Percentiles rank a stretch among this genome's conserved stretches.
These are phyloP conservation scores for Micronycteris hirsuta DNA, from an alignment of 2,113 vertebrate species.

Conservation along the genomic window DNA sequence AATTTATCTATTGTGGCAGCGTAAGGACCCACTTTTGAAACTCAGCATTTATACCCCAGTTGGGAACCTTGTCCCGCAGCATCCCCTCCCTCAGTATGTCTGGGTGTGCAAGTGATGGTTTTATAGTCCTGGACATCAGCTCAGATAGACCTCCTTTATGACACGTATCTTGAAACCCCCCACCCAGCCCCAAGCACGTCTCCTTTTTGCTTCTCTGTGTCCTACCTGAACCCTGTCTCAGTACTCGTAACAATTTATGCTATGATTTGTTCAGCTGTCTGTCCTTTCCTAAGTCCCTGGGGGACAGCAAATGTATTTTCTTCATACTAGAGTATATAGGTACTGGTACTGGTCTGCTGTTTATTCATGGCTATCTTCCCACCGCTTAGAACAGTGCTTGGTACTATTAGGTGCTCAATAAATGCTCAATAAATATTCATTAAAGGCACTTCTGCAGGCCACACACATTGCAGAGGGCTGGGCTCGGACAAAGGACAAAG, in stretches of 20 bases:
- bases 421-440: not conserved
- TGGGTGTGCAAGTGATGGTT: fast-evolving
- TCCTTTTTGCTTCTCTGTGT: fast-evolving
- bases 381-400: not conserved
- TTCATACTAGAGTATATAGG: not conserved
- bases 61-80: fast-evolving
- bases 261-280: too few species aligned
- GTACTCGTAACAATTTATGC: not conserved
- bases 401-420: not conserved
- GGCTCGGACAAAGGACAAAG: not conserved
- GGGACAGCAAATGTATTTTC: not conserved
- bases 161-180: fast-evolving
- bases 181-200: fast-evolving
- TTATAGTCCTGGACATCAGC: not conserved
- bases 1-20: not conserved
- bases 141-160: not conserved
- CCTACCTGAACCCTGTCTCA: too few species aligned
- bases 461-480: fast-evolving
- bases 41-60: not conserved
- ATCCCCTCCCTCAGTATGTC: not conserved
- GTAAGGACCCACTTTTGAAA: not conserved
- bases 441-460: not conserved
- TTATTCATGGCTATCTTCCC: not conserved
- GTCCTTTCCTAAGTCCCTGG: not conserved
- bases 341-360: not conserved